Evolutionary conservation across 2,113 vertebrate genomes (phyloP).

Genomic region (Gymnogyps californianus): DNA sequence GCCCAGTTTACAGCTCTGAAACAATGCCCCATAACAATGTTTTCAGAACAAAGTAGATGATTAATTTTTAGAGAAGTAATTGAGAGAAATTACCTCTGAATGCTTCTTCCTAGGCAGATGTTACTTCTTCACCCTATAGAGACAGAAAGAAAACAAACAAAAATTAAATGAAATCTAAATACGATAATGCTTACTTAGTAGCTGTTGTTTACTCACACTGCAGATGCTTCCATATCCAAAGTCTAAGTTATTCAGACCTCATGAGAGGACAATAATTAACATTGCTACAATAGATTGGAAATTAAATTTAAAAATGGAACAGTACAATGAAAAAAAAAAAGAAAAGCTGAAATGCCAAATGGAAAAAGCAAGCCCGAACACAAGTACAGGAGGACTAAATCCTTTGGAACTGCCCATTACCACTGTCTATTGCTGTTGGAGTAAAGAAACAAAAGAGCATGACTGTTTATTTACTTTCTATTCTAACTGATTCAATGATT

Average conservation of each 20-base stretch:
- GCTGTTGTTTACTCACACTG: slow-evolving; percentile 41
- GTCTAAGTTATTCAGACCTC: slow-evolving; percentile 36
- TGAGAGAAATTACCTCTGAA: not conserved
- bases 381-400: not conserved
- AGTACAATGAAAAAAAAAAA: not conserved
- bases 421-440: not conserved
- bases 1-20: not conserved
- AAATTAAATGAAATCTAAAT: slow-evolving; percentile 39
- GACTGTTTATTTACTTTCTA: slow-evolving; percentile 2
- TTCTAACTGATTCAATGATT: not conserved
- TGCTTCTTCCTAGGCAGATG: not conserved
- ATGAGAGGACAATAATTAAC: slow-evolving; percentile 46
- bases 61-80: not conserved
- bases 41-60: not conserved
- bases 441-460: not conserved
- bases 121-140: slow-evolving; percentile 8
- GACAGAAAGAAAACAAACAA: not conserved
- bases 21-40: not conserved
- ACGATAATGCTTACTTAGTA: slow-evolving; percentile 30
- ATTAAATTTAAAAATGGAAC: slow-evolving; percentile 11
- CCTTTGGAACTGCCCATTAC: not conserved
- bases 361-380: not conserved
- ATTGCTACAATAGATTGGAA: not conserved
- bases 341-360: not conserved
- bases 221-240: slow-evolving; percentile 45